Evolutionary conservation across 2,797 vertebrate species (phyloP).

Genomic region (Coccyzus lansbergi): DNA sequence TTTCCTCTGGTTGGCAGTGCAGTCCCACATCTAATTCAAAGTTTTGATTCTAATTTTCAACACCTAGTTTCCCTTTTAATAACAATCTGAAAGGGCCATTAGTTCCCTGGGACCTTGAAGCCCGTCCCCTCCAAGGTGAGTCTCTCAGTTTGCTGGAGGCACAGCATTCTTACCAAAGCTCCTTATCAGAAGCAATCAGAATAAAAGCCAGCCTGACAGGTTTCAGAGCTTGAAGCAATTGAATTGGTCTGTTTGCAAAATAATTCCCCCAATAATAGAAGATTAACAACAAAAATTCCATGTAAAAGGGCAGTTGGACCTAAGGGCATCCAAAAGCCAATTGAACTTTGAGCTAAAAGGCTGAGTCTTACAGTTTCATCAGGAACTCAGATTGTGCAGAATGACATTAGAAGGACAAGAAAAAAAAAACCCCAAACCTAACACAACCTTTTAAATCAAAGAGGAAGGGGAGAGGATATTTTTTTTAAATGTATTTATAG

Average conservation of each 20-base stretch:
- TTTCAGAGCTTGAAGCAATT: slow-evolving; percentile 46
- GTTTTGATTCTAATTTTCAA: background rate
- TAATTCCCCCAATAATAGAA: slow-evolving; percentile 54
- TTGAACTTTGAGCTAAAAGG: slow-evolving; percentile 37
- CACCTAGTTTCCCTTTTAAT: background rate
- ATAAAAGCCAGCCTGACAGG: slow-evolving; percentile 62
- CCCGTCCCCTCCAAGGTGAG: slow-evolving; percentile 42
- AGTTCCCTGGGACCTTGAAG: slow-evolving; percentile 2
- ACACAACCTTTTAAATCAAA: background rate
- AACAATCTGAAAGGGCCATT: background rate
- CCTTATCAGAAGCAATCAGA: slow-evolving; percentile 63
- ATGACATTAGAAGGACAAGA: slow-evolving; percentile 35
- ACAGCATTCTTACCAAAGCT: slow-evolving; percentile 55
- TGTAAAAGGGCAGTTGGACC: slow-evolving; percentile 37
- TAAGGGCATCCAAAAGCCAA: slow-evolving; percentile 39
- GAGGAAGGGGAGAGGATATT: background rate
- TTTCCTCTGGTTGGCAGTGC: background rate
- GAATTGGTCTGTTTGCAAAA: slow-evolving; percentile 57
- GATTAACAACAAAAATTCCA: slow-evolving; percentile 53
- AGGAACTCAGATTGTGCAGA: background rate
- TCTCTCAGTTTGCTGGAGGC: slow-evolving; percentile 28
- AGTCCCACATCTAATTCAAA: background rate
- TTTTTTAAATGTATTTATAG: background rate
- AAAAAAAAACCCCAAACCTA: background rate
- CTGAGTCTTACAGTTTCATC: background rate